These are phyloP conservation scores for Eulacestoma nigropectus DNA, from an alignment of 2,113 vertebrate genomes.

Conservation along the genomic window DNA sequence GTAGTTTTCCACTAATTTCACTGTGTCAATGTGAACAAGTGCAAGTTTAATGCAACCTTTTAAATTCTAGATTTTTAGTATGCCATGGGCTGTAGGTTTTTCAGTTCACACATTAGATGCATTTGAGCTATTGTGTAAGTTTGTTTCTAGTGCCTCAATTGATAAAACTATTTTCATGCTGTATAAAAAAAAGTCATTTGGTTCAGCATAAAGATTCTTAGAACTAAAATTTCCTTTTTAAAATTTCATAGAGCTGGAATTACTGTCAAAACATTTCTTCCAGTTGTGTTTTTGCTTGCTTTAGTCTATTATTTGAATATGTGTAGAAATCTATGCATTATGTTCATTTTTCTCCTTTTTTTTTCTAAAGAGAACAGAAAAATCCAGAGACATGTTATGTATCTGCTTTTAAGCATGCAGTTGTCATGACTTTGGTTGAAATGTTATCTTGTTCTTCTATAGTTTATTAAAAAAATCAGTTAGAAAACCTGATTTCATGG, in stretches of 20 bases:
- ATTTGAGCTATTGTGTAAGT: background rate
- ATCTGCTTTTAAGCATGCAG: constrained; percentile 49
- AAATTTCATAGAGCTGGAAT: background rate
- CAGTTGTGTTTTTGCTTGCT: constrained; percentile 9
- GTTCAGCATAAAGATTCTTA: background rate
- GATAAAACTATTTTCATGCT: background rate
- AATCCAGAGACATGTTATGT: constrained; percentile 23
- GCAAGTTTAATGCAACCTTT: background rate
- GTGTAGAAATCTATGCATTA: constrained; percentile 20
- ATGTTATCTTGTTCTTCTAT: constrained; percentile 50
- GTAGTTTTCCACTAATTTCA: constrained; percentile 35
- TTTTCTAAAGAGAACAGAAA: background rate
- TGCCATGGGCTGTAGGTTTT: background rate
- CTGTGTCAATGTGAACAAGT: constrained; percentile 23
- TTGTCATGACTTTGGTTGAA: constrained; percentile 37
- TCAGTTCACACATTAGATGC: background rate
- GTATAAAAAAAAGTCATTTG: background rate
- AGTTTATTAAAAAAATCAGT: constrained; percentile 61
- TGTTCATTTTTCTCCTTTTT: background rate
- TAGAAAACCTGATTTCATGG: constrained; percentile 29
- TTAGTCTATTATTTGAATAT: constrained; percentile 20
- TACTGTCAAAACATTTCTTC: background rate
- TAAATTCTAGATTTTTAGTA: background rate
- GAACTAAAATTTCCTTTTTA: background rate
- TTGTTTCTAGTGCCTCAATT: constrained; percentile 36